Base-by-base conservation (phyloP, 1,140 invertebrate species). In the Lordiphosa mommai region DNA sequence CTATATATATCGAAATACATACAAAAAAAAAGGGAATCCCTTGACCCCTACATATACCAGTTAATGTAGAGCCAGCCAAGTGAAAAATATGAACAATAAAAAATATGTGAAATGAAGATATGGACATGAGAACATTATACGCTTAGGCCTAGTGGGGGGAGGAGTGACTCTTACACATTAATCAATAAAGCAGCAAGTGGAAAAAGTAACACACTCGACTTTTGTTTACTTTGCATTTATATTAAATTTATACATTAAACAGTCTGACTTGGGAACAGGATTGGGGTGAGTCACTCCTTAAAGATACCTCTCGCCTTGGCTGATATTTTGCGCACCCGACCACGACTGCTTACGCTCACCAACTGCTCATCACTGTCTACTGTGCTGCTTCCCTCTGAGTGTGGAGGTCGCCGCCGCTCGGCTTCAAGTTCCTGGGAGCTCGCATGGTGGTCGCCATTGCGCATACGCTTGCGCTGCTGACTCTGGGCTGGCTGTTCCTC, bases 271-370 rank as follows among this genome's bases (percentile, higher is more conserved):
- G 23, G 46, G 14, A 16, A 9, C 1, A 5, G 13, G 16, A 4
- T 14, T 44, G 57, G 52, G 58, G 49, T 40, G 56, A 67, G 70
- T 87, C 76, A 93, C 71, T 93, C 92, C 46, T 90, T 89, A 51
- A 93, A 90, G 80, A 93, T 91, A 55, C 93, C 94, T 17, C 93
- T 90, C 20, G 94, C 95, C 84, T 94, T 92, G 17, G 94, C 92
- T 4, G 95, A 96, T 48, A 96, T 92, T 89, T 94, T 95, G 17
- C 96, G 92, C 32, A 97, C 92, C 30, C 96, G 91, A 4, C 96
- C 96, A 27, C 96, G 91, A 74, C 95, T 96, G 88, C 96, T 97
- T 29, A 95, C 91, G 90, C 92, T 91, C 68, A 93, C 91, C 73
- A 91, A 73, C 72, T 89, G 89, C 20, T 86, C 89, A 14, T 90